Evolutionary conservation across 2,888 invertebrate species (phyloP).

Genomic region (Cistogaster globosa): DNA sequence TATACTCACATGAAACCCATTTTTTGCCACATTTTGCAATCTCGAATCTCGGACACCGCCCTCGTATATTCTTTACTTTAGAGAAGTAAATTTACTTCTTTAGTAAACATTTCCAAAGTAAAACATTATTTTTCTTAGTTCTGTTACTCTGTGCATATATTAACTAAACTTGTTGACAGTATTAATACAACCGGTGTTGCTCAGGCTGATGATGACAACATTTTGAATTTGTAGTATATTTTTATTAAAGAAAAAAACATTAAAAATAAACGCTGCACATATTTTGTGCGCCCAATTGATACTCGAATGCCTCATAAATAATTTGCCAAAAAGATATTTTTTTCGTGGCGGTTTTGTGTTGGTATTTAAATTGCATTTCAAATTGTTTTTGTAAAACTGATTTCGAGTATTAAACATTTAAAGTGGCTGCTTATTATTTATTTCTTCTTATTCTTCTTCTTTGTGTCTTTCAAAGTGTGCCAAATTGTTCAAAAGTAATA

Average conservation of each 20-base stretch:
- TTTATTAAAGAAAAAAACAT: constrained; percentile 1
- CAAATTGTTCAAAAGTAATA: constrained; percentile 48
- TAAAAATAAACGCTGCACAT: constrained; percentile 9
- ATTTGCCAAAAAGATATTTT: constrained; percentile 48
- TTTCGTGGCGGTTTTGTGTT: not conserved
- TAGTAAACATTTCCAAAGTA: too few species aligned
- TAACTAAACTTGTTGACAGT: not conserved
- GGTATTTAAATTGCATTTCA: constrained; percentile 31
- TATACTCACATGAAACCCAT: too few species aligned
- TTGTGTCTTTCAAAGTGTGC: constrained; percentile 28
- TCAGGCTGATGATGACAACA: constrained; percentile 34
- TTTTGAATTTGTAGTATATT: constrained; percentile 12
- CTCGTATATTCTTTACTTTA: too few species aligned
- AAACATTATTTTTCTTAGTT: not conserved
- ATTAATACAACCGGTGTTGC: not conserved
- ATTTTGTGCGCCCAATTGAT: constrained; percentile 58
- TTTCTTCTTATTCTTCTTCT: not conserved
- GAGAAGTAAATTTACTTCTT: too few species aligned
- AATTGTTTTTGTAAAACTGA: constrained; percentile 23
- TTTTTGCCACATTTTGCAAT: too few species aligned
- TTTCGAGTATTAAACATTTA: constrained; percentile 1
- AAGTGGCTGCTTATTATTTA: constrained; percentile 16
- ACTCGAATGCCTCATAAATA: constrained; percentile 54
- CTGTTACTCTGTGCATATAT: constrained; percentile 20
- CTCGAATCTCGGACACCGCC: too few species aligned